Evolutionary conservation across 2,113 vertebrate genomes (phyloP).

Genomic region (Steatornis caripensis): DNA sequence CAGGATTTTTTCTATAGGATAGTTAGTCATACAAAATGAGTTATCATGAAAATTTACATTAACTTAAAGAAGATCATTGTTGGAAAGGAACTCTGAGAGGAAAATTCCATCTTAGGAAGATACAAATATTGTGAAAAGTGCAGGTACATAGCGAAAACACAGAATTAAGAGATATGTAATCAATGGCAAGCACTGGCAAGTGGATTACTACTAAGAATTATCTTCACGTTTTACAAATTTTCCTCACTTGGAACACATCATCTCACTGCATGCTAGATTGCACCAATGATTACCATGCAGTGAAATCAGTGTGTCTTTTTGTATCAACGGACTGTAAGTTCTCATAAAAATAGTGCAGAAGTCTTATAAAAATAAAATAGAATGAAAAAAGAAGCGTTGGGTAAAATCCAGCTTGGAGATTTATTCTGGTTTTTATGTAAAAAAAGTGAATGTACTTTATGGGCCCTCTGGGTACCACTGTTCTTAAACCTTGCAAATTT

Average conservation of each 20-base stretch:
- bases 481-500: conserved; percentile 22
- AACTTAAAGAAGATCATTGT: neutral
- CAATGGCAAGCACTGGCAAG: neutral
- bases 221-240: neutral
- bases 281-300: neutral
- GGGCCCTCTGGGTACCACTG: neutral
- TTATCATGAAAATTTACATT: neutral
- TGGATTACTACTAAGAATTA: neutral
- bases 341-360: neutral
- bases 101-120: neutral
- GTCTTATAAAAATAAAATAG: neutral
- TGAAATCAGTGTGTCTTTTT: neutral
- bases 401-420: conserved; percentile 10
- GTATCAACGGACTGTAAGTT: neutral
- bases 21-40: neutral
- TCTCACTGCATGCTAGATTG: neutral
- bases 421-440: neutral
- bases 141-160: neutral
- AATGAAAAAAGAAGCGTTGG: neutral
- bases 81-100: neutral
- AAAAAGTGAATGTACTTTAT: conserved; percentile 3
- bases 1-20: neutral
- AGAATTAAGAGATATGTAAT: neutral
- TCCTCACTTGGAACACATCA: neutral
- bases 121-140: neutral